Evolutionary conservation across 23 tunicate species (phyloP), one percentile per base, ranked within the genome.

Genomic region (Oikopleura dioica): DNA sequence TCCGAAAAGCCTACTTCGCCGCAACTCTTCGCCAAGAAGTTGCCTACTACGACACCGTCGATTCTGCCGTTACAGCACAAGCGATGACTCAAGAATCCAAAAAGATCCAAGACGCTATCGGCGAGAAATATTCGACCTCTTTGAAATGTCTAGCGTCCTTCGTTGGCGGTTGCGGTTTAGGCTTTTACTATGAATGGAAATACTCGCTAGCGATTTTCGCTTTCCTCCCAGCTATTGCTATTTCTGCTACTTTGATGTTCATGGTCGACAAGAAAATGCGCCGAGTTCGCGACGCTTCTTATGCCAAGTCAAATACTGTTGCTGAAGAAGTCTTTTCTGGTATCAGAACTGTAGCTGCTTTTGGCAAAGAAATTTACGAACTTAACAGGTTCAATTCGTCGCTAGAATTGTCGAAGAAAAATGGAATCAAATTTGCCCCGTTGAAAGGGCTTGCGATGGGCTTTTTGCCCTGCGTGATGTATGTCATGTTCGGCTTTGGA

Each of bases 281-380:
- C 16, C 29, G 72, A 21, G 33, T 24, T 31, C 16, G 26, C 16
- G 2, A 23, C 16, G 33, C 4, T 16, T 63, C 72, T 2, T 63
- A 63, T 28, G 30, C 16, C 16, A 28, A 63, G 26, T 63, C 72
- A 28, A 63, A 63, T 28, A 28, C 29, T 12, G 26, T 63, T 2
- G 72, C 72, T 2, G 72, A 63, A 63, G 72, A 63, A 63, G 26
- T 31, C 30, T 63, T 63, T 63, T 63, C 72, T 2, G 72, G 72
- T 16, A 63, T 63, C 26, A 23, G 72, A 63, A 63, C 72, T 21
- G 33, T 63, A 2, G 26, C 30, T 31, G 16, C 72, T 2, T 63
- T 63, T 63, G 72, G 72, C 2, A 24, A 28, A 24, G 72, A 63
- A 28, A 28, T 2, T 2, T 23, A 12, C 26, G 32, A 63, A 63